Evolutionary conservation across 1,140 invertebrate genomes (phyloP).

Genomic region (Drosophila sp.): DNA sequence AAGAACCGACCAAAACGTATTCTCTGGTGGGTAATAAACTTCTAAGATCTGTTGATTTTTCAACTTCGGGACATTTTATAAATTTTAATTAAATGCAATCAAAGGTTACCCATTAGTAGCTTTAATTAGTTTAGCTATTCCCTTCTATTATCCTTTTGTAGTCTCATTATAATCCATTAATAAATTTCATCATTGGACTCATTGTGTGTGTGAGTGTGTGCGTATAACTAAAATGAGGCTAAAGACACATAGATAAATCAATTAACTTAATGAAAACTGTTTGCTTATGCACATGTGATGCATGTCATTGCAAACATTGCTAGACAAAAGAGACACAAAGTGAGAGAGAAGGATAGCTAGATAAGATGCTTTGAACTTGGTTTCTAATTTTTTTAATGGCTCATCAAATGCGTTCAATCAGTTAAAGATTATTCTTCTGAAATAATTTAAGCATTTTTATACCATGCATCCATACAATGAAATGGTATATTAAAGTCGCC

Average conservation of each 20-base stretch:
- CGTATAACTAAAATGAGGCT: not conserved
- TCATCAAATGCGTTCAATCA: too few species aligned
- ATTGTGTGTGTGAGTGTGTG: not conserved
- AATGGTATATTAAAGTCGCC: too few species aligned
- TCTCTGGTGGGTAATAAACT: too few species aligned
- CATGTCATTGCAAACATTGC: constrained; percentile 30
- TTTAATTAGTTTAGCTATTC: constrained; percentile 1
- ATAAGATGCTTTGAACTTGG: constrained; percentile 8
- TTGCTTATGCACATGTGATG: constrained; percentile 59
- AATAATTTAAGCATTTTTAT: too few species aligned
- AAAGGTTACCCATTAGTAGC: not conserved
- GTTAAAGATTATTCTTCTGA: too few species aligned
- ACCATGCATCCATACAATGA: too few species aligned
- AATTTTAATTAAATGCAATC: too few species aligned
- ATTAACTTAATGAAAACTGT: constrained; percentile 69
- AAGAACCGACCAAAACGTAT: too few species aligned
- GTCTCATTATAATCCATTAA: constrained; percentile 5
- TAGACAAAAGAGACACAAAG: not conserved
- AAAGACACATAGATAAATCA: constrained; percentile 39
- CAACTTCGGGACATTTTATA: too few species aligned
- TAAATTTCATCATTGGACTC: not conserved
- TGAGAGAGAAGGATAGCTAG: not conserved
- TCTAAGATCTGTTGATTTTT: too few species aligned
- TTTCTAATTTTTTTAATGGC: not conserved
- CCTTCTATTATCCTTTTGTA: not conserved